Conservation (phyloP, 2,113 vertebrate genomes). For the Callipepla californica region DNA sequence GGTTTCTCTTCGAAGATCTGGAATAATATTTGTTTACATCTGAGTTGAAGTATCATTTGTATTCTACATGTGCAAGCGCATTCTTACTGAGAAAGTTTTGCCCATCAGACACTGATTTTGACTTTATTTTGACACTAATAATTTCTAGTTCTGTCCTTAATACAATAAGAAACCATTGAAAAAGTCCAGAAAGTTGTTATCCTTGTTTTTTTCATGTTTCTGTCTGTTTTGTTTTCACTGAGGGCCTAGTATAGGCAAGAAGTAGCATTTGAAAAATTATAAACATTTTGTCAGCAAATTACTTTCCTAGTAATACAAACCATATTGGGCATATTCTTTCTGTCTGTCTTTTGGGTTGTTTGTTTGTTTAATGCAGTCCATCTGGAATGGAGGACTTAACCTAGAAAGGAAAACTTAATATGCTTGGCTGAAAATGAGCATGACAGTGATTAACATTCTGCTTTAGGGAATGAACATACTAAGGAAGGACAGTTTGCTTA, state of each 20-base stretch:
- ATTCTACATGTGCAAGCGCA: accelerated
- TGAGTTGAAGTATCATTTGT: accelerated
- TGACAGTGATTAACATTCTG: not conserved
- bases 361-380: not conserved
- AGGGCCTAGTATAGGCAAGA: not conserved
- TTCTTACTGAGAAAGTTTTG: not conserved
- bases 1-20: not conserved
- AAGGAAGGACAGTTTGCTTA: not conserved
- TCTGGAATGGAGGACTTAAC: constrained; percentile 8
- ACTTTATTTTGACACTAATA: not conserved
- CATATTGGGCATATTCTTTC: not conserved
- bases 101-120: not conserved
- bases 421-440: constrained; percentile 1
- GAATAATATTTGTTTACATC: not conserved
- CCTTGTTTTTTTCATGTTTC: not conserved
- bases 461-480: not conserved
- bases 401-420: constrained; percentile 2
- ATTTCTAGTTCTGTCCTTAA: not conserved
- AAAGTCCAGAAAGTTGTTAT: not conserved
- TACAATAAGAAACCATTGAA: not conserved
- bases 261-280: not conserved
- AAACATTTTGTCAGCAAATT: not conserved
- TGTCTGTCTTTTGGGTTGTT: not conserved
- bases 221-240: not conserved
- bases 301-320: not conserved